Evolutionary conservation across 2,113 vertebrate genomes (phyloP).

Genomic region (Limnothrissa miodon): DNA sequence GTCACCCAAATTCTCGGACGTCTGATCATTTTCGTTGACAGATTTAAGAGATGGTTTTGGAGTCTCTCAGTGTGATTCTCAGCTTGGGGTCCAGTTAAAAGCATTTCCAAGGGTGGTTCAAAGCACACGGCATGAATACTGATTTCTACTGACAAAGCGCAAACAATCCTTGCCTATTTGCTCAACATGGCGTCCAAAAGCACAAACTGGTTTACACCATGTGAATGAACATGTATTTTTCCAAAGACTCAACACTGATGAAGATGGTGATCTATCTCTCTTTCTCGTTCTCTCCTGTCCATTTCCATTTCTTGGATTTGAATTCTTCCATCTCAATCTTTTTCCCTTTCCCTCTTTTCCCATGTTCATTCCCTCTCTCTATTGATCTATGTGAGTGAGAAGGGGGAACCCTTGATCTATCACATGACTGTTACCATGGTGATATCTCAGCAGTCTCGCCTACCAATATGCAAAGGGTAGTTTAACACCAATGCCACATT

Average conservation of each 20-base stretch:
- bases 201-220: neutral
- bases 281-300: neutral
- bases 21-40: neutral
- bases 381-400: slow-evolving; percentile 7
- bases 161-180: neutral
- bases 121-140: neutral
- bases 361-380: neutral
- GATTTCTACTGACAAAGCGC: neutral
- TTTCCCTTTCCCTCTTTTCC: neutral
- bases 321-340: neutral
- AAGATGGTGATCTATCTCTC: neutral
- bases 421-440: slow-evolving; percentile 17
- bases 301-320: neutral
- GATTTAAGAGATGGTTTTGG: neutral
- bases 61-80: neutral
- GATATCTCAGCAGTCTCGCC: slow-evolving; percentile 11
- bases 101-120: neutral
- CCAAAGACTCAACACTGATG: neutral
- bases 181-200: neutral
- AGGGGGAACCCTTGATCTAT: slow-evolving; percentile 4
- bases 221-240: neutral
- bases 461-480: slow-evolving; percentile 8
- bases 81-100: neutral
- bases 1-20: neutral
- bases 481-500: neutral